Conservation (phyloP, 2,888 invertebrate genomes). For the Yponomeuta sedellus region DNA sequence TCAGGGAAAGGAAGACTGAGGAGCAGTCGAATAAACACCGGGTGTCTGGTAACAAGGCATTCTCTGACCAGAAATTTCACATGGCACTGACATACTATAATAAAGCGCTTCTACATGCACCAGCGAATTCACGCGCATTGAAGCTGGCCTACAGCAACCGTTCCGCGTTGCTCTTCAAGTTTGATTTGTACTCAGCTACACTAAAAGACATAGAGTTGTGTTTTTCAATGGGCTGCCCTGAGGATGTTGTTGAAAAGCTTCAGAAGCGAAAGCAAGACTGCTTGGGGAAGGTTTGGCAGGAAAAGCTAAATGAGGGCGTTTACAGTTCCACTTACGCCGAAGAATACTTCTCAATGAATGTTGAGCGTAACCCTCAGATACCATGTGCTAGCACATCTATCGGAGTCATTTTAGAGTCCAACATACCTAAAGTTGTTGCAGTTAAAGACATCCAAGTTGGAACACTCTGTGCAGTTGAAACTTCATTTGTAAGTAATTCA, state of each 20-base stretch:
- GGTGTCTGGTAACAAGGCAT: constrained; percentile 17
- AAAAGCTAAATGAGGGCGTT: constrained; percentile 4
- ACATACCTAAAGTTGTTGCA: constrained; percentile 15
- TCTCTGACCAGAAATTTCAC: constrained; percentile 15
- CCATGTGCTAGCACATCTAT: constrained; percentile 18
- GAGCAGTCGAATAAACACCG: background rate
- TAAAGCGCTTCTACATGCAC: constrained; percentile 24
- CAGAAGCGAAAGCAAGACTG: constrained; percentile 20
- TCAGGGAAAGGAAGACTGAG: background rate
- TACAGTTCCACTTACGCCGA: constrained; percentile 6
- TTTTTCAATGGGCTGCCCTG: constrained; percentile 21
- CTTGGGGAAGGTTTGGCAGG: constrained; percentile 15
- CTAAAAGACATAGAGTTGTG: constrained; percentile 24
- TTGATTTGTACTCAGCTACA: constrained; percentile 20
- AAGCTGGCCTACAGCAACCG: constrained; percentile 25
- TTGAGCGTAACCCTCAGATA: constrained; percentile 17
- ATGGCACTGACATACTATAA: constrained; percentile 24
- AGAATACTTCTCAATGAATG: constrained; percentile 19
- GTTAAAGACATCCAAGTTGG: constrained; percentile 18
- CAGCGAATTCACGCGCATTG: constrained; percentile 23
- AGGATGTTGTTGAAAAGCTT: constrained; percentile 19
- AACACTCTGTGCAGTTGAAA: constrained; percentile 19
- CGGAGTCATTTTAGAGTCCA: constrained; percentile 11
- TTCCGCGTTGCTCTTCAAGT: constrained; percentile 22
- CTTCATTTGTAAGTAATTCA: constrained; percentile 16